A percentile compares a stretch with the other conserved stretches of the same genome.
Evolutionary conservation across 2,797 vertebrate genomes (phyloP).

Genomic region (Protosalanx chinensis): DNA sequence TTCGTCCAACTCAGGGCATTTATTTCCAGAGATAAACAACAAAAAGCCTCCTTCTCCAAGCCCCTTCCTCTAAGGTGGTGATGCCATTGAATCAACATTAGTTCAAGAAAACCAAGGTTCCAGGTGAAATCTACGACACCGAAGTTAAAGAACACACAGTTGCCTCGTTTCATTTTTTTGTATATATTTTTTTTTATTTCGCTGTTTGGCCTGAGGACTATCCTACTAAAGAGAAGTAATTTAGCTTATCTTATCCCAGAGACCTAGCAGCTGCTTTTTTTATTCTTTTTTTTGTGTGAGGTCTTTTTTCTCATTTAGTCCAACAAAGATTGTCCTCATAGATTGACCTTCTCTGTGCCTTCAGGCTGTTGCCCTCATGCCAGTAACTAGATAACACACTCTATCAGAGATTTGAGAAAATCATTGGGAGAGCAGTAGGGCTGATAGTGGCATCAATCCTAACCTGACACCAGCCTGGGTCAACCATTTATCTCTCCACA

Average conservation of each 20-base stretch:
- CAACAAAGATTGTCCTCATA: slow-evolving; percentile 92
- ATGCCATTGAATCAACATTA: slow-evolving; percentile 55
- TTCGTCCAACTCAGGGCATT: slow-evolving; percentile 31
- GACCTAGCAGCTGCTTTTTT: slow-evolving; percentile 79
- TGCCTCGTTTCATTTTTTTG: slow-evolving; percentile 68
- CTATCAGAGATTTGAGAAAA: slow-evolving; percentile 99
- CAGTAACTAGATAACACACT: slow-evolving; percentile 99
- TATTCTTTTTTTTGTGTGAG: slow-evolving; percentile 73
- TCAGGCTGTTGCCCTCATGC: slow-evolving; percentile 94
- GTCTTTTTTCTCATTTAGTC: slow-evolving; percentile 94
- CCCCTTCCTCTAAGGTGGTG: slow-evolving; percentile 33
- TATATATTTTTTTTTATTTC: slow-evolving; percentile 37
- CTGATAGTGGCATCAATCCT: slow-evolving; percentile 99
- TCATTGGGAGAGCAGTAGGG: slow-evolving; percentile 96
- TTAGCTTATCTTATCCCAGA: slow-evolving; percentile 79
- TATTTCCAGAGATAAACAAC: slow-evolving; percentile 50
- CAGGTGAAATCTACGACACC: slow-evolving; percentile 66
- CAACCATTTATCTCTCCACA: slow-evolving; percentile 98
- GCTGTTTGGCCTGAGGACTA: slow-evolving; percentile 65
- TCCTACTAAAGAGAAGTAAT: slow-evolving; percentile 79
- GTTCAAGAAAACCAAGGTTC: slow-evolving; percentile 59
- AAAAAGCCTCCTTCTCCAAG: slow-evolving; percentile 16
- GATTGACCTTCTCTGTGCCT: slow-evolving; percentile 93
- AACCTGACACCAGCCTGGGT: slow-evolving; percentile 93
- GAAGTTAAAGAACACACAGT: slow-evolving; percentile 66